Percentiles rank a stretch among this genome's conserved stretches.
phyloP scores from a whole-genome alignment of 2,113 vertebrate genomes.

The Bos indicus region DNA sequence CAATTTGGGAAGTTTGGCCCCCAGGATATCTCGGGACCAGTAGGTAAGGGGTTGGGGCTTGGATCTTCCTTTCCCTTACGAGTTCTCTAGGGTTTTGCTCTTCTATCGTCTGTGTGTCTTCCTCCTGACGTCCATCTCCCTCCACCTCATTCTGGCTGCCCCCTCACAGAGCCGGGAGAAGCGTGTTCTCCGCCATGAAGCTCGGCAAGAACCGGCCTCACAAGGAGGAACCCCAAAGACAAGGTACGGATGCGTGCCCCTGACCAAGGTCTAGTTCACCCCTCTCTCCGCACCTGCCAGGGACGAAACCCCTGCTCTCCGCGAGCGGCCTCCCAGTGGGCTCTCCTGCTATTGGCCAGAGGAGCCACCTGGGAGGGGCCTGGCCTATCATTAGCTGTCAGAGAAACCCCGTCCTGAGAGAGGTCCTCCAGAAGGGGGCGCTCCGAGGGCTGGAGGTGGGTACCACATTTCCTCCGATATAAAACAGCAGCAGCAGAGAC shows the following conservation, averaged over 20 bases:
- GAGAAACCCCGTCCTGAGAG: not conserved
- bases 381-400: not conserved
- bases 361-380: not conserved
- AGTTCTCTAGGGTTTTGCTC: not conserved
- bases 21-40: not conserved
- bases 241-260: not conserved
- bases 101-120: not conserved
- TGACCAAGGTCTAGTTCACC: rapidly evolving
- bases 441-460: rapidly evolving
- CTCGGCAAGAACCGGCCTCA: conserved; percentile 66
- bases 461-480: rapidly evolving
- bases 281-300: rapidly evolving
- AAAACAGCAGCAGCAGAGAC: not conserved
- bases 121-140: not conserved
- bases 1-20: not conserved
- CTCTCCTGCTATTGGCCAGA: not conserved
- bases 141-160: not conserved
- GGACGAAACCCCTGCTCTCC: not conserved
- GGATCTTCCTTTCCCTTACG: not conserved
- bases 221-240: conserved; percentile 67
- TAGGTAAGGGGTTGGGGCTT: not conserved
- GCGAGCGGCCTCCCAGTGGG: not conserved
- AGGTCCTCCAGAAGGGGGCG: no score
- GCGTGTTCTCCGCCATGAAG: conserved; percentile 75
- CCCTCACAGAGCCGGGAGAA: conserved; percentile 67